These are phyloP conservation scores for Notodromas monacha DNA, from an alignment of 2,888 invertebrate genomes.

Conservation along the genomic window DNA sequence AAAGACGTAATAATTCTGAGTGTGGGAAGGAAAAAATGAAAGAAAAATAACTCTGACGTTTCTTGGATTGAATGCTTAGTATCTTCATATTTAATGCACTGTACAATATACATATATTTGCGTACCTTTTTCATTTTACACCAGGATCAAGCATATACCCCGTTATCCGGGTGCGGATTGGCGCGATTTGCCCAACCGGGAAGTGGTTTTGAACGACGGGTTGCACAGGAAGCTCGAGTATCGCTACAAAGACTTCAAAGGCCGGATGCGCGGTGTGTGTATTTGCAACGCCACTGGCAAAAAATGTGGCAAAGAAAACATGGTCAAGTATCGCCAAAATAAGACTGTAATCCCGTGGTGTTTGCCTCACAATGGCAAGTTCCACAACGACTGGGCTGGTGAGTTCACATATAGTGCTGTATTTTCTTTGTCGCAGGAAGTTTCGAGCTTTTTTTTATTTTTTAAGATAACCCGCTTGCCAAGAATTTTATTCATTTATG, in stretches of 20 bases:
- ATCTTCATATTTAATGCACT: no score
- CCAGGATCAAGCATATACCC: slow-evolving; percentile 41
- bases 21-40: no score
- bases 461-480: no score
- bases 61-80: no score
- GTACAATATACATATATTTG: no score
- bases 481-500: no score
- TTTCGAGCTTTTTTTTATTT: no score
- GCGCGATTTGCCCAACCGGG: slow-evolving; percentile 49
- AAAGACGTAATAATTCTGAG: no score
- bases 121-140: no score
- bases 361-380: slow-evolving; percentile 47
- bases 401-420: no score
- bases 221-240: slow-evolving; percentile 26
- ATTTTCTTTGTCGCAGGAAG: no score
- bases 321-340: slow-evolving; percentile 35
- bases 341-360: slow-evolving; percentile 64
- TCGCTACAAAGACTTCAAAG: slow-evolving; percentile 18
- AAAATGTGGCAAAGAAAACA: slow-evolving; percentile 30
- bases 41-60: no score
- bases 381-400: slow-evolving; percentile 58
- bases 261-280: slow-evolving; percentile 35
- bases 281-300: slow-evolving; percentile 26
- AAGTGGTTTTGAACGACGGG: slow-evolving; percentile 32
- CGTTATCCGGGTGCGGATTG: slow-evolving; percentile 42